Evolutionary conservation across 1,140 invertebrate species (phyloP).

Genomic region (Brachionus rotundiformis): DNA sequence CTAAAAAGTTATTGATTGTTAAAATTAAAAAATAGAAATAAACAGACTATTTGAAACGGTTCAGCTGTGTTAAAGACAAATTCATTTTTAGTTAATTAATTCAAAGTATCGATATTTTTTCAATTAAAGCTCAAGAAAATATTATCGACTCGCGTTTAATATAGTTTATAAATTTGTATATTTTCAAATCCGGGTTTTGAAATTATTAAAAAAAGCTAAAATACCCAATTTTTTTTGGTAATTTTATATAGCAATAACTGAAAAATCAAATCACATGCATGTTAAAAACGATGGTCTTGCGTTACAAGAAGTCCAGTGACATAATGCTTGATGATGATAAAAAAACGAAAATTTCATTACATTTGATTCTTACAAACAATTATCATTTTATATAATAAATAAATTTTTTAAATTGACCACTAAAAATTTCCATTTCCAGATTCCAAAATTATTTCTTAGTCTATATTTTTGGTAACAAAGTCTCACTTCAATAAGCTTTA

Average conservation of each 20-base stretch:
- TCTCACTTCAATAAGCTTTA: too few relatives aligned
- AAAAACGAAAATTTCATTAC: slow-evolving; percentile 6
- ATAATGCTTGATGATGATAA: slow-evolving; percentile 42
- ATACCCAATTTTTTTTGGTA: slow-evolving; percentile 24
- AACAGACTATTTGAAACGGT: too few relatives aligned
- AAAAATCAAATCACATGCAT: slow-evolving; percentile 26
- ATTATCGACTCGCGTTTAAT: not conserved
- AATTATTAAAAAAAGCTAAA: slow-evolving; percentile 18
- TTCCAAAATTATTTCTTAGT: too few relatives aligned
- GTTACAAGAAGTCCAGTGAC: not conserved
- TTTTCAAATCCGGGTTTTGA: slow-evolving; percentile 21
- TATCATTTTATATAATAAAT: too few relatives aligned
- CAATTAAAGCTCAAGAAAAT: not conserved
- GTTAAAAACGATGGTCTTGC: slow-evolving; percentile 32
- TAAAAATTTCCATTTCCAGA: too few relatives aligned
- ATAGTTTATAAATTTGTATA: not conserved
- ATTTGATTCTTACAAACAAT: too few relatives aligned
- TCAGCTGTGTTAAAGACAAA: not conserved
- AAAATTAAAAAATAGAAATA: too few relatives aligned
- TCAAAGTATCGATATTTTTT: not conserved
- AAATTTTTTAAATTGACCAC: too few relatives aligned
- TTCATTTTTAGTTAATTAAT: not conserved
- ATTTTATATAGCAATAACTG: not conserved
- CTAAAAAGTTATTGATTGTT: not conserved
- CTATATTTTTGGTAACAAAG: too few relatives aligned